Evolutionary conservation across 2,113 vertebrate genomes (phyloP), one percentile per base, ranked within the genome.

Genomic region (Upupa epops): DNA sequence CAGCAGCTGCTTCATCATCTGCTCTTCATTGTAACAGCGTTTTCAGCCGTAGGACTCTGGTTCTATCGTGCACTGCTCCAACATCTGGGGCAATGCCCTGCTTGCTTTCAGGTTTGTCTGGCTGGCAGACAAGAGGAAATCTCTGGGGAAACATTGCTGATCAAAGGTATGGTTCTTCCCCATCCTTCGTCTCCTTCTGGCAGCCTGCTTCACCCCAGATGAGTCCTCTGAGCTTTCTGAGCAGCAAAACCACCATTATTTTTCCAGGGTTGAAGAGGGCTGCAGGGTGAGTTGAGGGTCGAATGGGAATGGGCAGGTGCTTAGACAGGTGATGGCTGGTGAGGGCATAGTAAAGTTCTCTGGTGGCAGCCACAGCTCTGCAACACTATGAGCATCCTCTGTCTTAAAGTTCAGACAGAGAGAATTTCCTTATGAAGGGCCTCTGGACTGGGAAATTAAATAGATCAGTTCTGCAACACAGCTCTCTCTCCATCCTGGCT

Each of bases 1-100:
- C 61, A 37, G 73, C 0, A 6, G n/a, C 90, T 82, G 51, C 83
- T 93, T 82, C 86, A 83, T 49, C 86, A 65, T 36, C 88, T 26
- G 3, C 58, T 72, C 61, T 72, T 86, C 42, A 25, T 86, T 81
- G 37, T 40, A 78, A 42, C 20, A 1, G 9, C 71, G n/a, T 87
- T 70, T 85, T 20, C 68, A 55, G 3, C 19, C 36, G 6, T 20
- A 6, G 25, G 51, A 72, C 65, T 22, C 81, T 64, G 42, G 59
- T 5, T 22, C 46, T 3, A 19, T 12, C 54, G 76, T 70, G 78
- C 59, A 49, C 59, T 87, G 63, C 89, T 87, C 84, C 84, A 72
- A 21, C 63, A 65, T 65, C 32, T 61, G 71, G 63, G 89, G 63
- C 71, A 59, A 42, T 28, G 81, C 20, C 63, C 78, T 79, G 0